Conservation (phyloP, 64 coral and sea anemone genomes). For the Montipora sp. region DNA sequence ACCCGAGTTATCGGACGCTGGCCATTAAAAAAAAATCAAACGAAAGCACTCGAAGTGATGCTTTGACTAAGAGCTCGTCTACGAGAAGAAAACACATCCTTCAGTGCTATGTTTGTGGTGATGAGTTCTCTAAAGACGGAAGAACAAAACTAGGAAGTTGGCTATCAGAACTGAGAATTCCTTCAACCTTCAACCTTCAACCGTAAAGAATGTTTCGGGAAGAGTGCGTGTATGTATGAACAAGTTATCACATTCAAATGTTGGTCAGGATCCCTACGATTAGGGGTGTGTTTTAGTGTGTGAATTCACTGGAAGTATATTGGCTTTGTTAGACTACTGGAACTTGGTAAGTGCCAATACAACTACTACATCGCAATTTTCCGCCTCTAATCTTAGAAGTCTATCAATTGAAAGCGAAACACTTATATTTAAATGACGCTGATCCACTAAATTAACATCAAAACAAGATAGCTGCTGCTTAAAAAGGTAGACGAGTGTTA, state of each 20-base stretch:
- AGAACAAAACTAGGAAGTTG: not conserved
- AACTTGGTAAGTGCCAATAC: not conserved
- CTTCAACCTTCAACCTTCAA: too few relatives aligned
- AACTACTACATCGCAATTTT: not conserved
- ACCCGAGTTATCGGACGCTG: not conserved
- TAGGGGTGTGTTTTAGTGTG: not conserved
- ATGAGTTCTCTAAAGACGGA: not conserved
- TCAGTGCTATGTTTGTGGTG: not conserved
- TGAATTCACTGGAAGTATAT: not conserved
- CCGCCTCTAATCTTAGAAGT: conserved; percentile 7
- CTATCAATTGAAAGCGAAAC: not conserved
- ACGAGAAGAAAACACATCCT: too few relatives aligned
- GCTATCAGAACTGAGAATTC: too few relatives aligned
- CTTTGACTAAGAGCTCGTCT: too few relatives aligned
- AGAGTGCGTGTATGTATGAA: too few relatives aligned
- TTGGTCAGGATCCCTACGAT: not conserved
- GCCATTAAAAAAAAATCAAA: not conserved
- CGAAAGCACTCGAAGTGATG: not conserved
- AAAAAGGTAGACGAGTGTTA: not conserved
- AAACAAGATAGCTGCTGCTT: conserved; percentile 22
- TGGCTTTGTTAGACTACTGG: too few relatives aligned
- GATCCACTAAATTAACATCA: conserved; percentile 7
- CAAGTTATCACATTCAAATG: too few relatives aligned
- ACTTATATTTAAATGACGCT: not conserved
- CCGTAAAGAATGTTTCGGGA: too few relatives aligned